These are phyloP conservation scores for Pempheris klunzingeri DNA, from an alignment of 2,797 vertebrate species.

Conservation along the genomic window DNA sequence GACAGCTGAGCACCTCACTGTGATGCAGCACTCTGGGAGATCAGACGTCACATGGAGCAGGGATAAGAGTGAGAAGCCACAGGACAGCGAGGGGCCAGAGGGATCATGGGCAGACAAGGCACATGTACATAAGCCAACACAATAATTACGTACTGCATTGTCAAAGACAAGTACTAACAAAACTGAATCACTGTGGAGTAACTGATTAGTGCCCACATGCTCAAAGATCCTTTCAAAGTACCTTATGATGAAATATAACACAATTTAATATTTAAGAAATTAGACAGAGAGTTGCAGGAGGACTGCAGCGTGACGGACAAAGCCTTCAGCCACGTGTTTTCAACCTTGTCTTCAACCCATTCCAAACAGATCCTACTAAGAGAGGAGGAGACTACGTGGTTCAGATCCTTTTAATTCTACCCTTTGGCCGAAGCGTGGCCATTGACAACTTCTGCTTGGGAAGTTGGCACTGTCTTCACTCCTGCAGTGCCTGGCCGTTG, in stretches of 20 bases:
- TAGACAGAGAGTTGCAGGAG: not conserved
- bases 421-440: slow-evolving; percentile 15
- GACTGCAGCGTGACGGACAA: not conserved
- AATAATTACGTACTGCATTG: not conserved
- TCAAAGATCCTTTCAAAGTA: not conserved
- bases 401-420: slow-evolving; percentile 34
- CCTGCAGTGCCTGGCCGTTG: slow-evolving; percentile 29
- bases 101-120: slow-evolving; percentile 21
- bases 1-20: slow-evolving; percentile 74
- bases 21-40: slow-evolving; percentile 70
- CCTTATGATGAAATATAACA: not conserved
- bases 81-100: slow-evolving; percentile 32
- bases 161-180: not conserved
- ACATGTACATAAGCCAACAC: slow-evolving; percentile 12
- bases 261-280: not conserved
- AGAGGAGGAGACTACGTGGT: slow-evolving; percentile 9
- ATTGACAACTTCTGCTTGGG: slow-evolving; percentile 49
- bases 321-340: not conserved
- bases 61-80: slow-evolving; percentile 62
- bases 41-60: slow-evolving; percentile 76
- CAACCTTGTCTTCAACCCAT: not conserved
- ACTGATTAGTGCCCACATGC: not conserved
- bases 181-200: not conserved
- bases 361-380: not conserved
- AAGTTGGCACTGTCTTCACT: slow-evolving; percentile 34